Evolutionary conservation across 2,888 invertebrate species (phyloP), one percentile per base, ranked within the genome.

Genomic region (Fragum sueziense): DNA sequence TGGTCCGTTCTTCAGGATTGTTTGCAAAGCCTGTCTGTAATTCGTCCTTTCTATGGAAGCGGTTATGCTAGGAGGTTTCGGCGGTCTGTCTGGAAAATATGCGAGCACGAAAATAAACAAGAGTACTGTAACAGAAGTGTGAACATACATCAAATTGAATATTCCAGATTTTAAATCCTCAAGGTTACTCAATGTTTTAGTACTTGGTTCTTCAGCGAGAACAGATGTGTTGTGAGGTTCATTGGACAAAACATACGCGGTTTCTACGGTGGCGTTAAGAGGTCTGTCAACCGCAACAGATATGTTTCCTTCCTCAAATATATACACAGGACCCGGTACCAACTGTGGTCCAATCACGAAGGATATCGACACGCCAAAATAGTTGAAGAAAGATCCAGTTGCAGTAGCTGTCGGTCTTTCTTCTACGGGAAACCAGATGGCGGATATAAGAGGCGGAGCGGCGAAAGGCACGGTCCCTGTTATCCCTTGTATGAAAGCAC

Each of bases 401-500:
- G 83, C 83, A 6, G 85, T 86, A 7, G 93, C 93, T 14, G 93
- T 93, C n/a, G 93, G 93, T 70, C 94, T 87, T 87, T 94, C 91
- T 47, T 92, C 86, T n/a, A 89, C 89, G 7, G 94, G 93, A 82
- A 94, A 94, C 94, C 94, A 94, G 25, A 92, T 87, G 20, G 94
- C 92, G 2, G 94, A 93, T 0, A 94, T 74, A 9, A 93, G 81
- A 9, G 93, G 90, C 4, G 93, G 92, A 2, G 92, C 92, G 20
- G 92, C 91, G 84, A 93, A 91, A 31, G 93, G 87, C 11, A 93
- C 89, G 0, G 93, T 93, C 2, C 93, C 93, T 7, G 91, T 91
- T 27, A 93, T 83, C 1, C 93, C 93, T 84, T 93, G 92, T 51
- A 93, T 78, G 41, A 94, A 84, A 14, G 92, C 92, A 57, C 92